These are phyloP conservation scores for Tachuris rubrigastra DNA, from an alignment of 2,113 vertebrate genomes.

Conservation along the genomic window DNA sequence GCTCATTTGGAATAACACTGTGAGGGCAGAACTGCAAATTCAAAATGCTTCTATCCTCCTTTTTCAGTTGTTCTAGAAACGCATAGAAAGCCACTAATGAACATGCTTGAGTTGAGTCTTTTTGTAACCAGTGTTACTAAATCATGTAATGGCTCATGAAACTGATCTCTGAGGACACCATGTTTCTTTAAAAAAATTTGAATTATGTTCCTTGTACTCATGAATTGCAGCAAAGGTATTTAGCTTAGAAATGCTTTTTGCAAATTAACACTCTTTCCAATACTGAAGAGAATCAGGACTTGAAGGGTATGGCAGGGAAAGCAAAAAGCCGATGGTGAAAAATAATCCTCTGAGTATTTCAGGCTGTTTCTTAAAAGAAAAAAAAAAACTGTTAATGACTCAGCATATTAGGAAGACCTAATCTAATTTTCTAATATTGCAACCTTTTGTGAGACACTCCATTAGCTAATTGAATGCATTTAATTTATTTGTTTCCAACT, in stretches of 20 bases:
- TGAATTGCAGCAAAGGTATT: not conserved
- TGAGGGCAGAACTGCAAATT: not conserved
- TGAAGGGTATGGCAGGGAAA: not conserved
- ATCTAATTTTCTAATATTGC: slow-evolving; percentile 29
- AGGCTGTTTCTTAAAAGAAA: not conserved
- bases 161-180: not conserved
- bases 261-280: not conserved
- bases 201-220: not conserved
- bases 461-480: slow-evolving; percentile 55
- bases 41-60: not conserved
- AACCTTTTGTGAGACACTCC: slow-evolving; percentile 3
- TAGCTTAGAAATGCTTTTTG: not conserved
- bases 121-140: not conserved
- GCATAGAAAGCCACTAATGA: not conserved
- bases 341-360: not conserved
- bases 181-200: not conserved
- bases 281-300: not conserved
- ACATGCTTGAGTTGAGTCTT: not conserved
- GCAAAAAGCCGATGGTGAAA: not conserved
- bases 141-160: not conserved
- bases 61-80: not conserved
- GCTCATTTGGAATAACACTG: not conserved
- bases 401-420: not conserved
- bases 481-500: not conserved
- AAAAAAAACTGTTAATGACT: not conserved